Evolutionary conservation across 2,888 invertebrate genomes (phyloP).

Genomic region (Dichetophora obliterata): DNA sequence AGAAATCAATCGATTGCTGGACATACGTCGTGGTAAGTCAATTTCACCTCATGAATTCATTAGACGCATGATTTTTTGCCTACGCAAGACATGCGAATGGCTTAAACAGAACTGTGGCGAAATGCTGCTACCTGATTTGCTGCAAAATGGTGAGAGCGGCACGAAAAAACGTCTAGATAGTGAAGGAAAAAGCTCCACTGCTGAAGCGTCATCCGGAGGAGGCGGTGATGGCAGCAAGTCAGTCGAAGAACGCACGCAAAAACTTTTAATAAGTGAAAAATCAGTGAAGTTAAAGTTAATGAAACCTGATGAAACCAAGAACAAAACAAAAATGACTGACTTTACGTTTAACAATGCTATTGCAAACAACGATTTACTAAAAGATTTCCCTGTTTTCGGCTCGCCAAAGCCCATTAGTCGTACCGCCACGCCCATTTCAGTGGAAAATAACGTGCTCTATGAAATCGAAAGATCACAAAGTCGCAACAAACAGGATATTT

Average conservation of each 20-base stretch:
- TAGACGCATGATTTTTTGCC: conserved; percentile 66
- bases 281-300: neutral
- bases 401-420: conserved; percentile 21
- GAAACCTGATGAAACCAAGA: conserved; percentile 27
- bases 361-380: conserved; percentile 11
- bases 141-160: conserved; percentile 35
- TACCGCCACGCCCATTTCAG: conserved; percentile 57
- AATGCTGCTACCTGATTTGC: conserved; percentile 59
- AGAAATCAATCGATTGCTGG: conserved; percentile 62
- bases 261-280: neutral
- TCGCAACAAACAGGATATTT: conserved; percentile 45
- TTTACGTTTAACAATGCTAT: conserved; percentile 30
- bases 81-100: conserved; percentile 67
- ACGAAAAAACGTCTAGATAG: conserved; percentile 46
- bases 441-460: conserved; percentile 60
- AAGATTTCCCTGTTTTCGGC: neutral
- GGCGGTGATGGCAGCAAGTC: conserved; percentile 19
- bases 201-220: conserved; percentile 45
- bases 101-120: conserved; percentile 62
- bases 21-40: conserved; percentile 63
- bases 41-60: conserved; percentile 69
- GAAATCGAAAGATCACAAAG: conserved; percentile 63
- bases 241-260: conserved; percentile 12
- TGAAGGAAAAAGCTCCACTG: conserved; percentile 47
- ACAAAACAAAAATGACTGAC: conserved; percentile 41